Evolutionary conservation across 2,888 invertebrate species (phyloP).

Genomic region (Apamea epomidion): DNA sequence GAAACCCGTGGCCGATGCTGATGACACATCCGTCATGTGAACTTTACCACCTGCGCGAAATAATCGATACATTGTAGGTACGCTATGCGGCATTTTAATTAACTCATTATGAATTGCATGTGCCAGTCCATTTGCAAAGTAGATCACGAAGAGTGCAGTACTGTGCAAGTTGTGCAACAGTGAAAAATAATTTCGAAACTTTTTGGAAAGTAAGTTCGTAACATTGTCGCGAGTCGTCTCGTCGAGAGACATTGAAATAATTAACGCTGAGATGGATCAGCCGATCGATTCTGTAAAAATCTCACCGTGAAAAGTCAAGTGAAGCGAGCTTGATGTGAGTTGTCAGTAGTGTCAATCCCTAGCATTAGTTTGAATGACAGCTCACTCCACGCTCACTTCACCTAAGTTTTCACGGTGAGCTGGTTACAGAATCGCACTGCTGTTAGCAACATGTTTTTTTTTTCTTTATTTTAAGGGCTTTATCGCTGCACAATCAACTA

Average conservation of each 20-base stretch:
- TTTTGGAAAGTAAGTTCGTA: conserved; percentile 7
- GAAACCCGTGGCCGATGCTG: conserved; percentile 97
- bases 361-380: no score
- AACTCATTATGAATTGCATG: conserved; percentile 14
- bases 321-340: no score
- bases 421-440: no score
- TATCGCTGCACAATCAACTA: not conserved
- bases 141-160: not conserved
- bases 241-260: not conserved
- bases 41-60: conserved; percentile 83
- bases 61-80: conserved; percentile 37
- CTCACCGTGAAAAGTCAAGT: no score
- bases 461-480: not conserved
- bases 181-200: not conserved
- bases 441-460: not conserved
- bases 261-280: not conserved
- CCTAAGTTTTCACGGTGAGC: no score
- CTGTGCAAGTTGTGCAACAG: not conserved
- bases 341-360: no score
- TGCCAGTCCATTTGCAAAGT: conserved; percentile 17
- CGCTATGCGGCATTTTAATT: conserved; percentile 31
- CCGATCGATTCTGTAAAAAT: no score
- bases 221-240: not conserved
- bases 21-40: conserved; percentile 96
- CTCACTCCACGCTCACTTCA: no score